These are phyloP conservation scores for Styela clava DNA, from an alignment of 23 tunicate genomes.

Conservation along the genomic window DNA sequence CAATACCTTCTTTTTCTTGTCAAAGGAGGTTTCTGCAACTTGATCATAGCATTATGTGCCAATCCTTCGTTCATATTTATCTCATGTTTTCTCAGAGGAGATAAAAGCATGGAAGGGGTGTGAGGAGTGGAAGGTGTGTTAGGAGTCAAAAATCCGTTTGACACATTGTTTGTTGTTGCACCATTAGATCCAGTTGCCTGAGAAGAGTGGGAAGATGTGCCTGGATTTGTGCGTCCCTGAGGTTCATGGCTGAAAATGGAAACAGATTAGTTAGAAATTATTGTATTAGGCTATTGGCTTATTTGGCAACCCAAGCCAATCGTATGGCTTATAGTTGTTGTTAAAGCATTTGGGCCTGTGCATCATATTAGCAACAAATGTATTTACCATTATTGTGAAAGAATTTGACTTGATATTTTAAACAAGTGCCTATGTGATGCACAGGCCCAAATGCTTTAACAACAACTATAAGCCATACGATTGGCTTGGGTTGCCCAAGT, in stretches of 20 bases:
- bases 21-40: constrained; percentile 80
- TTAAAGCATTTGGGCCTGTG: too few relatives aligned
- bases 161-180: too few relatives aligned
- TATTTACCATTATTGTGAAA: too few relatives aligned
- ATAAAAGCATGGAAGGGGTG: constrained; percentile 72
- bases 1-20: constrained; percentile 50
- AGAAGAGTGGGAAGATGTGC: neutral
- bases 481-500: too few relatives aligned
- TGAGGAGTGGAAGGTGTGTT: constrained; percentile 54
- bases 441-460: too few relatives aligned
- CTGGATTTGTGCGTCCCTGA: constrained; percentile 1
- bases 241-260: neutral
- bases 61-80: neutral
- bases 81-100: constrained; percentile 49
- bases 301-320: too few relatives aligned
- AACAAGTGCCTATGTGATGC: too few relatives aligned
- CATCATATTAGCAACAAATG: too few relatives aligned
- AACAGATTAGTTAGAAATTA: neutral
- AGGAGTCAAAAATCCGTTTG: constrained; percentile 66
- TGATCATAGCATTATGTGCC: constrained; percentile 17
- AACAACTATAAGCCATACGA: too few relatives aligned
- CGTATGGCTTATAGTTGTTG: too few relatives aligned
- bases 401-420: too few relatives aligned
- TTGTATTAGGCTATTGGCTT: too few relatives aligned
- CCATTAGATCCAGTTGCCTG: neutral